Percentiles rank a stretch among this genome's conserved stretches.
phyloP scores from a whole-genome alignment of 2,888 invertebrate genomes.

The Platycheirus rosarum region DNA sequence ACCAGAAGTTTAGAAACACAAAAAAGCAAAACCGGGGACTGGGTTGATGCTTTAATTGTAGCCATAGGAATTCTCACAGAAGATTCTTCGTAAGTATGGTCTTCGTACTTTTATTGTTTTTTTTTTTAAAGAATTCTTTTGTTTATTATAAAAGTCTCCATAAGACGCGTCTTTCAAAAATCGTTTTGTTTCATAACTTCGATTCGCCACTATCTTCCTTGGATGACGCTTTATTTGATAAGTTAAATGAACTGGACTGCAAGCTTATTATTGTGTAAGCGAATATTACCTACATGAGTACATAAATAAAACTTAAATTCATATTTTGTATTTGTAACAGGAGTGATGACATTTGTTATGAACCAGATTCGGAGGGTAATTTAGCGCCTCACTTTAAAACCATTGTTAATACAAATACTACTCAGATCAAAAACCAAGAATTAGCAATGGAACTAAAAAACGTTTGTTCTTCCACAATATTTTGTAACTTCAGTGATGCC shows the following conservation, averaged over 20 bases:
- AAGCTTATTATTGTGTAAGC: slow-evolving; percentile 86
- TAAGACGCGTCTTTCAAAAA: slow-evolving; percentile 83
- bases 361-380: slow-evolving; percentile 79
- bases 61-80: slow-evolving; percentile 84
- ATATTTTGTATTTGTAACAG: slow-evolving; percentile 74
- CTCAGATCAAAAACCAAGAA: slow-evolving; percentile 82
- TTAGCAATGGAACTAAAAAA: slow-evolving; percentile 81
- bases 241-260: slow-evolving; percentile 84
- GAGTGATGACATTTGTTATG: slow-evolving; percentile 80
- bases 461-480: slow-evolving; percentile 76
- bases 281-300: not conserved
- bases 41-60: slow-evolving; percentile 86
- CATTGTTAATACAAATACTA: slow-evolving; percentile 69
- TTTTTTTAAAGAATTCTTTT: too few relatives aligned
- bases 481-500: slow-evolving; percentile 85
- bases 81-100: slow-evolving; percentile 77
- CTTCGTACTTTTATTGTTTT: slow-evolving; percentile 1
- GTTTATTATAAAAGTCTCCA: slow-evolving; percentile 77
- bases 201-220: slow-evolving; percentile 83
- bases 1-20: slow-evolving; percentile 81
- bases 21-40: slow-evolving; percentile 84
- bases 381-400: slow-evolving; percentile 77
- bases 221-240: slow-evolving; percentile 83
- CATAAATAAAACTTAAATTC: too few relatives aligned
- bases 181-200: slow-evolving; percentile 87